phyloP scores from a whole-genome alignment of 2,797 vertebrate genomes.

The Decapterus maruadsi region DNA sequence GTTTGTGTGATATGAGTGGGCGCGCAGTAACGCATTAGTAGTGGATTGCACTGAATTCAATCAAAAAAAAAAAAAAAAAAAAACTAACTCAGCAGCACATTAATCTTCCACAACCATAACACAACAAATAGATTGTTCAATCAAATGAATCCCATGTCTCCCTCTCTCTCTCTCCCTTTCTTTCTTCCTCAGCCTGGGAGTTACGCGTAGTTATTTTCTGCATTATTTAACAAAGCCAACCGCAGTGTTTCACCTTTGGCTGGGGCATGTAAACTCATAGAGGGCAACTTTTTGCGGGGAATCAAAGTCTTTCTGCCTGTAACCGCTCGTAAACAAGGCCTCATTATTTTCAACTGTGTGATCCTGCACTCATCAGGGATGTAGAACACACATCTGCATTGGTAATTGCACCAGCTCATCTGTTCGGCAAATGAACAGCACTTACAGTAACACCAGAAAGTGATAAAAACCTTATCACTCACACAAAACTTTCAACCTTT shows the following conservation, averaged over 20 bases:
- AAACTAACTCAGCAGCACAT: conserved; percentile 47
- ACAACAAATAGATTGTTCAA: conserved; percentile 60
- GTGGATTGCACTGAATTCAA: conserved; percentile 44
- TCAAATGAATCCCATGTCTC: conserved; percentile 54
- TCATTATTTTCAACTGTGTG: conserved; percentile 80
- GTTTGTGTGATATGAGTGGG: conserved; percentile 61
- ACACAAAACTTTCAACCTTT: conserved; percentile 21
- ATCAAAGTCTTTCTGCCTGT: conserved; percentile 67
- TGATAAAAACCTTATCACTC: conserved; percentile 8
- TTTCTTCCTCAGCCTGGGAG: conserved; percentile 45
- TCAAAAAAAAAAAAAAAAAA: conserved; percentile 50
- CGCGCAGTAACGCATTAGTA: conserved; percentile 23
- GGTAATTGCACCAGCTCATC: conserved; percentile 71
- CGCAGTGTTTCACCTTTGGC: conserved; percentile 62
- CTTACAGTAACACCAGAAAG: conserved; percentile 27
- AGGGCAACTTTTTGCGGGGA: conserved; percentile 55
- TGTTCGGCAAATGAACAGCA: conserved; percentile 53
- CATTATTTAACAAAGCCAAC: conserved; percentile 61
- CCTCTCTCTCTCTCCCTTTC: not conserved
- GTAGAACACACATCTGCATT: conserved; percentile 69
- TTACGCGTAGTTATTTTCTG: conserved; percentile 55
- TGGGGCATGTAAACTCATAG: conserved; percentile 41
- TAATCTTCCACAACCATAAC: conserved; percentile 61
- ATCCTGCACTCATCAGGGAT: conserved; percentile 72
- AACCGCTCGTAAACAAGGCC: conserved; percentile 77